phyloP scores from a whole-genome alignment of 2,797 vertebrate species.

The Pseudotriccus pelzelni region DNA sequence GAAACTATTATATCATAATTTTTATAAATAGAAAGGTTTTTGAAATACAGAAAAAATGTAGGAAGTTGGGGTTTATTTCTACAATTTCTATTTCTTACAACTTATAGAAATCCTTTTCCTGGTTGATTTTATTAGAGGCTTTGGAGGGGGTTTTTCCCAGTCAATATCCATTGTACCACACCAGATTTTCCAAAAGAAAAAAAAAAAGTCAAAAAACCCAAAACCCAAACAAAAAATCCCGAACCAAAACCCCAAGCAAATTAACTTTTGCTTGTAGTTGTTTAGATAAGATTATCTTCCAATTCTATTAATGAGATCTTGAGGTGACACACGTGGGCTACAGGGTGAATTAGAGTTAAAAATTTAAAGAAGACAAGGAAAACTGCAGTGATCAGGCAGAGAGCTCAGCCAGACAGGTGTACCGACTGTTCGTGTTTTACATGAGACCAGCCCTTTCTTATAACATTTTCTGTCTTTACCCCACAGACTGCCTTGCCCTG shows the following conservation, averaged over 20 bases:
- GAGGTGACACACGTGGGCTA: neutral
- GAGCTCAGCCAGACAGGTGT: neutral
- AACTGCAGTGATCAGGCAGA: neutral
- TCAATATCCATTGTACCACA: neutral
- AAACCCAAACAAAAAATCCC: neutral
- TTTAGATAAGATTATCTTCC: neutral
- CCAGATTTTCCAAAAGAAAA: neutral
- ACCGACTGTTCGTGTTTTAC: neutral
- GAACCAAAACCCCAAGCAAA: neutral
- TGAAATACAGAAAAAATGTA: neutral
- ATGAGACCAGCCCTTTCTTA: neutral
- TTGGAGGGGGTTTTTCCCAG: fast-evolving
- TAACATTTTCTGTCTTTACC: neutral
- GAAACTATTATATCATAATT: neutral
- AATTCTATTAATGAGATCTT: neutral
- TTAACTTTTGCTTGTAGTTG: neutral
- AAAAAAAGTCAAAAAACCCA: too few relatives aligned
- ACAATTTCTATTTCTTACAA: neutral
- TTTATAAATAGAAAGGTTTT: neutral
- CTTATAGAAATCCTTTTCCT: neutral
- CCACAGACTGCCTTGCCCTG: neutral
- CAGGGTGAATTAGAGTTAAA: neutral
- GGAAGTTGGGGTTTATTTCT: fast-evolving
- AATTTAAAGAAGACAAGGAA: neutral
- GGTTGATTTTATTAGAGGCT: fast-evolving